Evolutionary conservation across 2,888 invertebrate genomes (phyloP), one percentile per base, ranked within the genome.

Genomic region (Heliconius hortense): DNA sequence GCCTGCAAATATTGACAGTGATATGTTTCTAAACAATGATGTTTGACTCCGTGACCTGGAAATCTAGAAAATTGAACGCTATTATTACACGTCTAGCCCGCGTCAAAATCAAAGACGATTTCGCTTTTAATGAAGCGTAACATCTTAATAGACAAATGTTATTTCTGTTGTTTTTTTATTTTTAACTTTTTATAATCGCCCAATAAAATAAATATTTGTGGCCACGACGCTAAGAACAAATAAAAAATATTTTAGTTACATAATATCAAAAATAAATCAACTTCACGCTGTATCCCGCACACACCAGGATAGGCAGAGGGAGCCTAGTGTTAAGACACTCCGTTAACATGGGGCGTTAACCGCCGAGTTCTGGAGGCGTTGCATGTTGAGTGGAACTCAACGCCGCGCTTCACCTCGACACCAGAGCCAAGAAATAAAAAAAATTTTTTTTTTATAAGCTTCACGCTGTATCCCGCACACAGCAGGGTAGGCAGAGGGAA

Each of bases 31-130:
- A 82, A 82, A 83, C 83, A 82, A 84, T 84, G 79, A 83, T 81
- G 80, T 84, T 86, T 76, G 83, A 82, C 83, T 81, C 81, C 80
- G 78, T 87, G 88, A 88, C 89, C 89, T 84, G 84, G 81, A 89
- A 86, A 82, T 88, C 88, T 85, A 88, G 79, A 88, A 86, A 86
- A 80, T 76, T 78, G 80, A 80, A 77, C 69, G 77, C 80, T 77
- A 77, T 80, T 81, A 80, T 80, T 81, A 80, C 76, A 79, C 75
- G 79, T 81, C 79, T 79, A 79, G 79, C 77, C 71, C 74, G 75
- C 78, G 75, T 78, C 79, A 81, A 81, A 81, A 79, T 79, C 78
- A 80, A 74, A 80, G 77, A 78, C 77, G 71, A 48, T 79, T 79
- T 77, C 77, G 73, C 68, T 75, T 73, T 64, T 74, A 75, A 75